Evolutionary conservation across 2,113 vertebrate genomes (phyloP).

Genomic region (Oriolus oriolus): DNA sequence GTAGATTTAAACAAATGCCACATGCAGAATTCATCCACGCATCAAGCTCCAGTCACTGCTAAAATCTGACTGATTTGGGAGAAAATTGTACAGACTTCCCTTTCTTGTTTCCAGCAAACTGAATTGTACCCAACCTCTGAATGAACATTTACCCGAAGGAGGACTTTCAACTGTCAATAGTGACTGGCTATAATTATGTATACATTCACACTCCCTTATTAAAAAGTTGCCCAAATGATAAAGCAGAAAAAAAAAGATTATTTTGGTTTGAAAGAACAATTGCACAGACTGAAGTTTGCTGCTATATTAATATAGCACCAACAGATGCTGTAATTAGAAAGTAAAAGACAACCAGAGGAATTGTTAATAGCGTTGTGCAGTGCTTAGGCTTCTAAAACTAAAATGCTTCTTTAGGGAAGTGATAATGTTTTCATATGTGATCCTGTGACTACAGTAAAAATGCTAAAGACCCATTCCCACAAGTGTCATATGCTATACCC

Average conservation of each 20-base stretch:
- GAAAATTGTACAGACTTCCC: not conserved
- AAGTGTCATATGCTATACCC: not conserved
- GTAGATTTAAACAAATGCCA: not conserved
- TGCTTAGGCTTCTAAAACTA: not conserved
- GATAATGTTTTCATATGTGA: not conserved
- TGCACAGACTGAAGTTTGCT: not conserved
- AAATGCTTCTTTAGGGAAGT: not conserved
- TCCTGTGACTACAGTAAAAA: not conserved
- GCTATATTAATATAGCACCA: not conserved
- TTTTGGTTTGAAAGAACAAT: not conserved
- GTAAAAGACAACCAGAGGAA: not conserved
- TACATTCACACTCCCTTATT: not conserved
- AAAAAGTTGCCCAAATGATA: not conserved
- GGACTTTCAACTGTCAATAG: not conserved
- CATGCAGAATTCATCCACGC: not conserved
- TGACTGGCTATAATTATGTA: not conserved
- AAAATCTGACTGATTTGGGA: not conserved
- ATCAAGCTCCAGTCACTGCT: not conserved
- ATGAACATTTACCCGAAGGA: not conserved
- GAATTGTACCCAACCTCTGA: not conserved
- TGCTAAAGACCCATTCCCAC: not conserved
- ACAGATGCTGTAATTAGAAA: not conserved
- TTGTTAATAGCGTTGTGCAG: not conserved
- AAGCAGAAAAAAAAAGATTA: not conserved
- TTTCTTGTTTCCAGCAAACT: not conserved